Evolutionary conservation across 2,888 invertebrate species (phyloP), one percentile per base, ranked within the genome.

Genomic region (Cataglyphis livida): DNA sequence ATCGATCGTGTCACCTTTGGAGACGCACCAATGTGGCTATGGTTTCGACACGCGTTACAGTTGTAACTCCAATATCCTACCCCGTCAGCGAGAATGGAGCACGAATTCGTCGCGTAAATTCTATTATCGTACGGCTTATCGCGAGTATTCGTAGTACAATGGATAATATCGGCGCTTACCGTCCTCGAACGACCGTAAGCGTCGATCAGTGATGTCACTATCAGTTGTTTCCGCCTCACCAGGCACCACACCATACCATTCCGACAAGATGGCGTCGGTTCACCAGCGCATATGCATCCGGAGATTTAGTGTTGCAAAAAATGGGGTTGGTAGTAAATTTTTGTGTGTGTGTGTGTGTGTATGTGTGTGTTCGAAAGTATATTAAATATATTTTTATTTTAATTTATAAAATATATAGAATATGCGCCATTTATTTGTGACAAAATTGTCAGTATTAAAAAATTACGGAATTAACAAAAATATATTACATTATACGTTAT

Each of bases 221-320:
- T 94, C 94, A 93, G 93, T 92, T 91, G 94, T 93, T 94, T 94
- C 94, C 94, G 94, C 93, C 93, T 94, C 92, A 92, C 90, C 92
- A 92, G 90, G 85, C 92, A 92, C 88, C 86, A 88, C 84, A 78
- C 88, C 76, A 84, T 82, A 82, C 81, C 86, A 84, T 82, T 84
- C 71, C 73, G 84, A 90, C 93, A 93, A 93, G 93, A 93, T 92
- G 93, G 93, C 93, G 91, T 85, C 90, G 89, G 89, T 89, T 91
- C 84, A 73, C 59, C 82, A 38, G 32, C 48, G 65, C 82, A 85
- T 85, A 82, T 81, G 78, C 35, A 44, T 18, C 38, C 64, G 51
- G 48, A 66, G 82, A 81, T 71, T 74, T 71, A 84, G 59, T 61
- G 65, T 57, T 44, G 41, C 68, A 66, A 84, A 82, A 83, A 68